phyloP scores from a whole-genome alignment of 2,888 invertebrate species.

The Nebria salina region DNA sequence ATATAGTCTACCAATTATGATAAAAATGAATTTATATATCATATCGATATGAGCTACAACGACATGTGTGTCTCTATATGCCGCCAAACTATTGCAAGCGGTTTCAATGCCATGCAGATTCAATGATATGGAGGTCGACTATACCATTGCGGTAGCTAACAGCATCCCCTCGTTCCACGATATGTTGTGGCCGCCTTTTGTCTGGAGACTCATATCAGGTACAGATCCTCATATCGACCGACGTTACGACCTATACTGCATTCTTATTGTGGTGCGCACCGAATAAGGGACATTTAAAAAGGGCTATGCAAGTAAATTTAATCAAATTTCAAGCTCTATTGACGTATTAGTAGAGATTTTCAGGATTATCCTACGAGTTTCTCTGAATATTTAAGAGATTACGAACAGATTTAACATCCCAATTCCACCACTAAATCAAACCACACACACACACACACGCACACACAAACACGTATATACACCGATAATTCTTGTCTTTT shows the following conservation, averaged over 20 bases:
- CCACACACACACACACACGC: background rate
- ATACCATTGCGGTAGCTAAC: constrained; percentile 1
- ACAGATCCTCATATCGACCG: background rate
- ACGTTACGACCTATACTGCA: constrained; percentile 15
- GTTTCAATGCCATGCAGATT: background rate
- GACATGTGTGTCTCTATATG: background rate
- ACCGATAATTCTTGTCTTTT: background rate
- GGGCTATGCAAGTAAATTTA: constrained; percentile 59
- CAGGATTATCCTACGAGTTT: constrained; percentile 57
- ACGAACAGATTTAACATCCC: constrained; percentile 38
- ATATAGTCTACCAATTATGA: background rate
- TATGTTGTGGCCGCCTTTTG: constrained; percentile 33
- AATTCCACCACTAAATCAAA: constrained; percentile 32
- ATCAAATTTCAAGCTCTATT: constrained; percentile 62
- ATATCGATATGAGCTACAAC: background rate
- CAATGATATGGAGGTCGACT: background rate
- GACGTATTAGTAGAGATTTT: constrained; percentile 61
- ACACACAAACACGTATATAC: background rate
- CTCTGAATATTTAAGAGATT: constrained; percentile 48
- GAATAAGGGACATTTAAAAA: constrained; percentile 50
- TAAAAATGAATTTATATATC: background rate
- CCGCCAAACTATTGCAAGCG: background rate
- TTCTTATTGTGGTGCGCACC: constrained; percentile 36
- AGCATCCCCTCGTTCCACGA: constrained; percentile 34
- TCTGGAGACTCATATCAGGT: background rate